Evolutionary conservation across 2,113 vertebrate genomes (phyloP).

Genomic region (Pygoscelis antarcticus): DNA sequence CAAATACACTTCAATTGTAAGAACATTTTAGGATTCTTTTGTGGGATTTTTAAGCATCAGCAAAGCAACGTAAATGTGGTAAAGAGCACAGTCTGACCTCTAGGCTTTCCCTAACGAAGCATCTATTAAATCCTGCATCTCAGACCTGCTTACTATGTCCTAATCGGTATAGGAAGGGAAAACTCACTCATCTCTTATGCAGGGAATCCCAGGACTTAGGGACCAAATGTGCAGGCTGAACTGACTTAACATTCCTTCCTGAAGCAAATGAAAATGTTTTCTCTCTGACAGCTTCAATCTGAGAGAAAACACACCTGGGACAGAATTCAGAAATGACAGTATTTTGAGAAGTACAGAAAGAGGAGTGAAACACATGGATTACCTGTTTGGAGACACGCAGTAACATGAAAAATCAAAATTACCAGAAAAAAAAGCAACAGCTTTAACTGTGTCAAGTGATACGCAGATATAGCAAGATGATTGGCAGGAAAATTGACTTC

Average conservation of each 20-base stretch:
- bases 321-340: background rate
- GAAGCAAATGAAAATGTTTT: slow-evolving; percentile 24
- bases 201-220: background rate
- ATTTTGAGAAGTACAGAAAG: background rate
- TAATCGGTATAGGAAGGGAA: background rate
- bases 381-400: background rate
- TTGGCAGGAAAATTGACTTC: background rate
- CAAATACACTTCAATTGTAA: background rate
- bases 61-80: background rate
- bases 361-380: background rate
- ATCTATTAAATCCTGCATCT: background rate
- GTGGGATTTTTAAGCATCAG: background rate
- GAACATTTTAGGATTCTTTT: background rate
- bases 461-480: background rate
- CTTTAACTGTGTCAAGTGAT: background rate
- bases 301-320: background rate
- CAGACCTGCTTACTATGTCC: background rate
- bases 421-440: background rate
- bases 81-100: background rate
- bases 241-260: background rate
- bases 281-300: background rate
- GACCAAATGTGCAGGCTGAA: background rate
- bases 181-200: background rate
- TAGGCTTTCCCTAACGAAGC: background rate
- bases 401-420: background rate